phyloP scores from a whole-genome alignment of 1,140 invertebrate genomes.

The Luehdorfia chinensis region DNA sequence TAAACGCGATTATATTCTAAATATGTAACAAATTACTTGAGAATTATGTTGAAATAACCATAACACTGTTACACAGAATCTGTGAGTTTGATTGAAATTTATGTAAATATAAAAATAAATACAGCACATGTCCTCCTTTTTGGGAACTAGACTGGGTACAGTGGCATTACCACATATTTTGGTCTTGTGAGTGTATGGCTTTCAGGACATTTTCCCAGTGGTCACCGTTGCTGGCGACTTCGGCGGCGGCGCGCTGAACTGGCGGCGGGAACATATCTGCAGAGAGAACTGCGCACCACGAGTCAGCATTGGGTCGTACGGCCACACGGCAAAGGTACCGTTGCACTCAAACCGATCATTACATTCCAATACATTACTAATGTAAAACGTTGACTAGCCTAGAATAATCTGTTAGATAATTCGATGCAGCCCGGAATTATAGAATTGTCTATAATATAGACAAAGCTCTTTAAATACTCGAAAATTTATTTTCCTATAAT shows the following conservation, averaged over 20 bases:
- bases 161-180: slow-evolving; percentile 74
- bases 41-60: no score
- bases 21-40: no score
- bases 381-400: no score
- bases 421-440: background rate
- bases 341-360: background rate
- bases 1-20: no score
- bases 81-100: no score
- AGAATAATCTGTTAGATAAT: no score
- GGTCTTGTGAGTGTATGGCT: slow-evolving; percentile 70
- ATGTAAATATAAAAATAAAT: slow-evolving; percentile 64
- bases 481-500: no score
- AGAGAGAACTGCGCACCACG: slow-evolving; percentile 77
- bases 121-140: slow-evolving; percentile 59
- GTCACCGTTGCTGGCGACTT: slow-evolving; percentile 71
- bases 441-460: no score
- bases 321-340: slow-evolving; percentile 20
- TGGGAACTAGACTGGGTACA: slow-evolving; percentile 47
- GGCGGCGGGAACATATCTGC: slow-evolving; percentile 67
- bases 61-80: no score
- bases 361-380: background rate
- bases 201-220: slow-evolving; percentile 75
- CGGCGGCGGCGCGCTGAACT: slow-evolving; percentile 54
- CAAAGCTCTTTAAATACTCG: no score
- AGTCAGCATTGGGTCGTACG: slow-evolving; percentile 62